phyloP scores from a whole-genome alignment of 2,888 invertebrate genomes.

The Synergus umbraculus region DNA sequence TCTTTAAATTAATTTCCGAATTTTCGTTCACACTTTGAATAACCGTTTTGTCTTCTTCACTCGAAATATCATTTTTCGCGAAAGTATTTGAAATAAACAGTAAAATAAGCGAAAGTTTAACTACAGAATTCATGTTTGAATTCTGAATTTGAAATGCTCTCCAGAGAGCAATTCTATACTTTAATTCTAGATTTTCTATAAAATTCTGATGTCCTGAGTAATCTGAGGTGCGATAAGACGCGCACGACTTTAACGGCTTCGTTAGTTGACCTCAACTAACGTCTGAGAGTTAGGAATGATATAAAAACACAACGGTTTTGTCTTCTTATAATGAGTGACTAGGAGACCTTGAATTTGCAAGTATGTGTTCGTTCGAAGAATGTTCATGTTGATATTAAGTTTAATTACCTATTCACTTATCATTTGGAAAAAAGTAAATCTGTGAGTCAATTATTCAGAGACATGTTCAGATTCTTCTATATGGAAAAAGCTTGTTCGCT shows the following conservation, averaged over 20 bases:
- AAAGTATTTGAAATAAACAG: background rate
- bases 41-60: background rate
- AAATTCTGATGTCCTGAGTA: background rate
- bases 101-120: background rate
- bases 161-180: background rate
- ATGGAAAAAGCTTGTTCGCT: no score
- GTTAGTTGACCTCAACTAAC: no score
- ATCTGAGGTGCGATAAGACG: background rate
- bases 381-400: background rate
- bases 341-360: background rate
- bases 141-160: background rate
- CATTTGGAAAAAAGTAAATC: no score
- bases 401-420: no score
- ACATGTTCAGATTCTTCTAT: no score
- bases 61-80: background rate
- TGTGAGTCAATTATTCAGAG: no score
- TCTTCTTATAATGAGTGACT: no score
- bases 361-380: background rate
- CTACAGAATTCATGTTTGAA: background rate
- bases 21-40: background rate
- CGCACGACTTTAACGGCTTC: background rate
- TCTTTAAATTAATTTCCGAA: background rate
- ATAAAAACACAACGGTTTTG: no score
- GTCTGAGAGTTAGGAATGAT: no score
- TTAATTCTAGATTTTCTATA: background rate